Evolutionary conservation across 2,888 invertebrate genomes (phyloP).

Genomic region (Protophormia terraenovae): DNA sequence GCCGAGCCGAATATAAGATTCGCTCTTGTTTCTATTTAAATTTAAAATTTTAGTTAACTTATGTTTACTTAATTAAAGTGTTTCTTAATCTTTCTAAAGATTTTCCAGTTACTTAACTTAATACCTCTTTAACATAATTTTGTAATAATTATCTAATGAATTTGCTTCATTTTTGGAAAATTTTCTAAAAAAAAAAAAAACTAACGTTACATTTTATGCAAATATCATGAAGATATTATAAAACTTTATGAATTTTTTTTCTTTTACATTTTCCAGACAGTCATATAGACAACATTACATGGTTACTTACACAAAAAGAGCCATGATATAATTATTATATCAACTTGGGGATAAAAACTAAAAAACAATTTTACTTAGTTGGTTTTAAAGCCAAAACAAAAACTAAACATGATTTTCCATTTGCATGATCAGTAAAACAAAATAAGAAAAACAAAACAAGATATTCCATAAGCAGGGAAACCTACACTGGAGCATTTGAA

Average conservation of each 20-base stretch:
- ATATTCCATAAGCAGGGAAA: not conserved
- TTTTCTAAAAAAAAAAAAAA: not conserved
- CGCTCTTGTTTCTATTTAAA: too few relatives aligned
- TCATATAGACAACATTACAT: slow-evolving; percentile 39
- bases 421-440: slow-evolving; percentile 38
- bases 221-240: slow-evolving; percentile 27
- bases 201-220: slow-evolving; percentile 22
- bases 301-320: slow-evolving; percentile 32
- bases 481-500: not conserved
- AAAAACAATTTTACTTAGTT: slow-evolving; percentile 23
- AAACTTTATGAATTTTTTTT: slow-evolving; percentile 10
- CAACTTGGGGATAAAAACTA: slow-evolving; percentile 11
- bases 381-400: not conserved
- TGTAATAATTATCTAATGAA: slow-evolving; percentile 19
- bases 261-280: slow-evolving; percentile 5
- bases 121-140: not conserved
- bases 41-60: not conserved
- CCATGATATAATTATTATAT: slow-evolving; percentile 64
- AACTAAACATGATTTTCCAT: slow-evolving; percentile 50
- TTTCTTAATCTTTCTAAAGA: not conserved
- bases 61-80: not conserved
- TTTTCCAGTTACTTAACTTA: not conserved
- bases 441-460: slow-evolving; percentile 2
- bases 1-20: too few relatives aligned
- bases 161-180: not conserved